phyloP scores from a whole-genome alignment of 2,113 vertebrate genomes.

The Serilophus lunatus region DNA sequence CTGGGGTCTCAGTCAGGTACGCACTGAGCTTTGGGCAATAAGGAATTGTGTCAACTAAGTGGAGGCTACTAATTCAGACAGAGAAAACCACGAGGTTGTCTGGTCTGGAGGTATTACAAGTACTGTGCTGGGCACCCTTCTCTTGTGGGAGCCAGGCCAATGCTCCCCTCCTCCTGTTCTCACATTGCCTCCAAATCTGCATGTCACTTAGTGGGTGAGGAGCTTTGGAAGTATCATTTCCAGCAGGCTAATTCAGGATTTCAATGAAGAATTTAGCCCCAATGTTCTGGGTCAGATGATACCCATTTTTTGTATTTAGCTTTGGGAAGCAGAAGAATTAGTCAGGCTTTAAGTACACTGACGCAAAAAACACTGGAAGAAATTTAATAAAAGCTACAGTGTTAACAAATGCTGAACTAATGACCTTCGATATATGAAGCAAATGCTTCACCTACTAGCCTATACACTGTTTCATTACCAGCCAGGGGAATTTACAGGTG shows the following conservation, averaged over 20 bases:
- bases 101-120: background rate
- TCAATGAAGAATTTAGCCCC: background rate
- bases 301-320: background rate
- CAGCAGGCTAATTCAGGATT: background rate
- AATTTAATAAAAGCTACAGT: conserved; percentile 30
- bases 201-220: accelerated
- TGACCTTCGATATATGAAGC: conserved; percentile 54
- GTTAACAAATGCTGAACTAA: conserved; percentile 46
- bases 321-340: conserved; percentile 22
- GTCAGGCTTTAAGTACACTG: background rate
- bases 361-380: background rate
- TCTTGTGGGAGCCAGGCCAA: background rate
- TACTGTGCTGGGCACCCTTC: background rate
- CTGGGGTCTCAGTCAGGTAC: background rate
- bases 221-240: background rate
- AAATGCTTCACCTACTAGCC: conserved; percentile 10
- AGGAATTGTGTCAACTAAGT: no score
- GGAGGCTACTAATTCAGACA: background rate
- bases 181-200: background rate
- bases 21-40: background rate
- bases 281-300: background rate
- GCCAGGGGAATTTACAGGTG: conserved; percentile 61
- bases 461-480: conserved; percentile 37
- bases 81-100: background rate
- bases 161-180: background rate